Base-by-base conservation (phyloP, 2,797 vertebrate genomes). In the Sus cebifrons region DNA sequence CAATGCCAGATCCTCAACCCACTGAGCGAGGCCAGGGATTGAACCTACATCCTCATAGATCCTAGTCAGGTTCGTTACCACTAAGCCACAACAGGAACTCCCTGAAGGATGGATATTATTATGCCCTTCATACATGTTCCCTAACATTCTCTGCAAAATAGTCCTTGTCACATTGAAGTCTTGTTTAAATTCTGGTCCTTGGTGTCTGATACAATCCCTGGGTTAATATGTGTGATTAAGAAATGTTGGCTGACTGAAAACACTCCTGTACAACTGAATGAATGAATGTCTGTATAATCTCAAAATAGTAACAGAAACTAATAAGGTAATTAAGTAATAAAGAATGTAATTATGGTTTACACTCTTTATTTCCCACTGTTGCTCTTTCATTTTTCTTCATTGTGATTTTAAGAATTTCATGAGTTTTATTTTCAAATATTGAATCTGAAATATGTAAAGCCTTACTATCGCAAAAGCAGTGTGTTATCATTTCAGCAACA, bases 381-480 rank as follows among this genome's bases (percentile, higher is more conserved):
- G 62, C 49, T 6, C 1, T 5, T 58, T 20, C 6, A 58, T 9
- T 89, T 4, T 68, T 70, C 49, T 49, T 81, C 64, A 29, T 4
- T 68, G 52, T 77, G 56, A 83, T 67, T 54, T 10, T 52, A 79
- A 88, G 17, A 74, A 21, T 52, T 9, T 89, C 75, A 84, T 29
- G 11, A 87, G 74, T 82, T 70, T 91, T 25, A 86, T 82, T 96
- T 15, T 77, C 56, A 60, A 60, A 85, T 65, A 54, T 60, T 44
- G 36, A 96, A 70, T 58, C 49, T 21, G 7, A 95, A 83, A 54
- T 74, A 86, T 49, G 4, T 49, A n/a, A 77, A 67, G 4, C 7
- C 7, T n/a, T 83, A 64, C 68, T 17, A 77, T 67, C 40, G 93
- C 56, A 93, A 79, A 68, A 93, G 18, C 25, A 52, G 18, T 70